Evolutionary conservation across 2,797 vertebrate species (phyloP).

Genomic region (Girardinus metallicus): DNA sequence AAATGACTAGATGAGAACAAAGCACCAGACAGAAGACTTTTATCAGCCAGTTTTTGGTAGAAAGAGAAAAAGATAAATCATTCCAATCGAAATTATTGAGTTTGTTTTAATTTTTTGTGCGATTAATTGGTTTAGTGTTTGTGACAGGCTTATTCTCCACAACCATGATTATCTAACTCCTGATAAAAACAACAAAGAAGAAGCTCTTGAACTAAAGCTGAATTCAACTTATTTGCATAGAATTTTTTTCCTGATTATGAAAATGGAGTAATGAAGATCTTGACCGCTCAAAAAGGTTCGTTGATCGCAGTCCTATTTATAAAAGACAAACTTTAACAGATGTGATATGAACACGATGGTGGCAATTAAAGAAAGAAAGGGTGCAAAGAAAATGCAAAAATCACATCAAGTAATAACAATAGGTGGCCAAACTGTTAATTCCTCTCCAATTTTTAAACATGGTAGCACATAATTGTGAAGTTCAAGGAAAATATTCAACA

Average conservation of each 20-base stretch:
- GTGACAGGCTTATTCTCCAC: not conserved
- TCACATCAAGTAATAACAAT: not conserved
- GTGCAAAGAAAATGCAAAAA: not conserved
- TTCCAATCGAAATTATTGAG: no score
- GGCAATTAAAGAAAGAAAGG: not conserved
- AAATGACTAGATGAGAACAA: no score
- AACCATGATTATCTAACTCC: not conserved
- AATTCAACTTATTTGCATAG: conserved; percentile 26
- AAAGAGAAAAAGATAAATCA: no score
- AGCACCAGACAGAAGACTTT: no score
- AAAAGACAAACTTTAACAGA: conserved; percentile 4
- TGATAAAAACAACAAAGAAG: conserved; percentile 4
- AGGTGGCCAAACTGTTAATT: not conserved
- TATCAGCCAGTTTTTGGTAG: no score
- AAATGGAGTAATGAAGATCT: not conserved
- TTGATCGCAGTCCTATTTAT: conserved; percentile 15
- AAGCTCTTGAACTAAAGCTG: conserved; percentile 13
- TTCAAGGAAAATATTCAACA: no score
- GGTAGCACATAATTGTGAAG: not conserved
- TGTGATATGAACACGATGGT: conserved; percentile 1
- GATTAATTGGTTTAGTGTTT: no score
- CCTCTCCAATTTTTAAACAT: not conserved
- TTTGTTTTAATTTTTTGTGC: no score
- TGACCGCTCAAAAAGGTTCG: conserved; percentile 13
- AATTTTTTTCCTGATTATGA: conserved; percentile 32